These are phyloP conservation scores for Hippopotamus amphibius DNA, from an alignment of 2,113 vertebrate species.

Conservation along the genomic window DNA sequence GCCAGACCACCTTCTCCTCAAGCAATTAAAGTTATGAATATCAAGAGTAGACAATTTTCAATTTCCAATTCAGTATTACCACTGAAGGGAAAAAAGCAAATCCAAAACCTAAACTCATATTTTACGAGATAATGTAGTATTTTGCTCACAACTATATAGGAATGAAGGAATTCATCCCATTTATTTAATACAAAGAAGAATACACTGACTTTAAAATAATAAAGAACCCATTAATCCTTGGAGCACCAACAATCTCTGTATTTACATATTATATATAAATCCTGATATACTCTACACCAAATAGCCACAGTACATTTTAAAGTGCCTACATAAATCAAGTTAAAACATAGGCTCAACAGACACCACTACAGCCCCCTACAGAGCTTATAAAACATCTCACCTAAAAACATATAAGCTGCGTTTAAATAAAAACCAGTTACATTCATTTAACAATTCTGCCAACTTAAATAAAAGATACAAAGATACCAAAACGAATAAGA, in stretches of 20 bases:
- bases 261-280: constrained; percentile 22
- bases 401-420: neutral
- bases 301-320: neutral
- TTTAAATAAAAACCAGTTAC: constrained; percentile 48
- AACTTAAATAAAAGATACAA: constrained; percentile 41
- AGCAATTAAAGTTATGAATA: constrained; percentile 46
- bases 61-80: constrained; percentile 30
- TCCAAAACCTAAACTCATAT: constrained; percentile 13
- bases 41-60: neutral
- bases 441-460: constrained; percentile 42
- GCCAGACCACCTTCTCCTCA: constrained; percentile 19
- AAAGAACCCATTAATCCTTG: neutral
- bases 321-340: neutral
- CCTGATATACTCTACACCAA: neutral
- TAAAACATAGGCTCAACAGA: constrained; percentile 33
- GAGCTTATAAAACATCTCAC: constrained; percentile 30
- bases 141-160: constrained; percentile 38
- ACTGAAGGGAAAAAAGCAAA: neutral
- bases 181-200: constrained; percentile 48
- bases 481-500: constrained; percentile 49
- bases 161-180: constrained; percentile 1
- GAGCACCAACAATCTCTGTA: neutral
- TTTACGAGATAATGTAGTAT: constrained; percentile 13
- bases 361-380: neutral
- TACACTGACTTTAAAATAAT: constrained; percentile 50